Conservation (phyloP, 2,113 vertebrate genomes). For the Coracopsis vasa region DNA sequence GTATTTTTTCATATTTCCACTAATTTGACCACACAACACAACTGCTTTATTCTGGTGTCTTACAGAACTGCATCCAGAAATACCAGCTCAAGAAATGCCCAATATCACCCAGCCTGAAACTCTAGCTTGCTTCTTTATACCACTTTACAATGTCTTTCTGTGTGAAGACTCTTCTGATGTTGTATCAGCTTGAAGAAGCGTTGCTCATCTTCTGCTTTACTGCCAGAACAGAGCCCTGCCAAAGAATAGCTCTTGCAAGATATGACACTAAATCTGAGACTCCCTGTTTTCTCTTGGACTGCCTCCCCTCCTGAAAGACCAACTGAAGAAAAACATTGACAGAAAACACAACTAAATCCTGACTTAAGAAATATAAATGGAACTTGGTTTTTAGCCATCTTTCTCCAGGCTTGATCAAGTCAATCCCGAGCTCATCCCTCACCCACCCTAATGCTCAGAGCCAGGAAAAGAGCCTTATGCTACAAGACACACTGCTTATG, state of each 20-base stretch:
- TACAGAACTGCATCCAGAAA: background rate
- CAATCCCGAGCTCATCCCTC: background rate
- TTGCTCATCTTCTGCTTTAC: background rate
- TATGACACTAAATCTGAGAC: background rate
- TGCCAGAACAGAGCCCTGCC: slow-evolving; percentile 37
- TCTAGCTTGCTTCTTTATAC: background rate
- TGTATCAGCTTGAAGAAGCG: background rate
- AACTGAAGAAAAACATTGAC: slow-evolving; percentile 23
- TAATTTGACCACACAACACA: background rate
- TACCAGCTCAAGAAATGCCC: background rate
- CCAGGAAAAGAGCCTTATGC: background rate
- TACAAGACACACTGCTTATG: rapidly evolving
- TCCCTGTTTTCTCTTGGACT: background rate
- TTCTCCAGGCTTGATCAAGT: background rate
- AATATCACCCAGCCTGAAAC: background rate
- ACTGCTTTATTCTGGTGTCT: background rate
- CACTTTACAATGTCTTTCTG: background rate
- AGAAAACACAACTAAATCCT: background rate
- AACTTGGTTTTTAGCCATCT: slow-evolving; percentile 17
- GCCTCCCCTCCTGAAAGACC: slow-evolving; percentile 10
- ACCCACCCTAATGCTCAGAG: background rate
- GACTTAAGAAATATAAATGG: background rate
- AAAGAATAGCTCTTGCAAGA: slow-evolving; percentile 24
- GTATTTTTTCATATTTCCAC: slow-evolving; percentile 49
- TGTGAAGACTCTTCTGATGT: background rate